Conservation (phyloP, 2,888 invertebrate genomes). For the Lasioglossum vierecki region DNA sequence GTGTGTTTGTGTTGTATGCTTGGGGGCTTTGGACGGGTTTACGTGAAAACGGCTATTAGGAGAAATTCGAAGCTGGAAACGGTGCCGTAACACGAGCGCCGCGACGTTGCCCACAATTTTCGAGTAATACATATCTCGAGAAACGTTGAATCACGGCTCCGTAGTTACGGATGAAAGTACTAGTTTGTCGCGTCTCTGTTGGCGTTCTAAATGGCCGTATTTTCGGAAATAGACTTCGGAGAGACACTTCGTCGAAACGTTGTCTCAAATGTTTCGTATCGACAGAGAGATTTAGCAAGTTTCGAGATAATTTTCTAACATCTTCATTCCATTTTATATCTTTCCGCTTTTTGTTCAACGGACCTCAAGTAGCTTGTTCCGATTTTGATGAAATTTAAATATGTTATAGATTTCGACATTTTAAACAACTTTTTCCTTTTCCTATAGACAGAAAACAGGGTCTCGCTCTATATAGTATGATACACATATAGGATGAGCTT, state of each 20-base stretch:
- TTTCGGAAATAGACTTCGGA: neutral
- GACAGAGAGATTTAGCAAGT: neutral
- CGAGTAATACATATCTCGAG: neutral
- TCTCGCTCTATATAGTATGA: too few relatives aligned
- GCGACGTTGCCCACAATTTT: constrained; percentile 3
- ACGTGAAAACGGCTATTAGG: constrained; percentile 34
- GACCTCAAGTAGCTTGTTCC: neutral
- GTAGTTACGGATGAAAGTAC: neutral
- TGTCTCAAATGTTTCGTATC: neutral
- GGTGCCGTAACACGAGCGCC: neutral
- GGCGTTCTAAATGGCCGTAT: neutral
- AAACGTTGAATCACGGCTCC: neutral
- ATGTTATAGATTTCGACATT: too few relatives aligned
- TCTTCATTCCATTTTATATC: too few relatives aligned
- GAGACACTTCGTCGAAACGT: neutral
- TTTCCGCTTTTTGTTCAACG: neutral
- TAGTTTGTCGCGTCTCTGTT: neutral
- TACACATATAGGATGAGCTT: too few relatives aligned
- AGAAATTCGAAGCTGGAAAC: constrained; percentile 1
- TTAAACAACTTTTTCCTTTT: too few relatives aligned
- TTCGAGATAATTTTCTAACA: neutral
- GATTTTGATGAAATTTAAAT: too few relatives aligned
- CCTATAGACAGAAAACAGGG: too few relatives aligned
- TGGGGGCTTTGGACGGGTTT: constrained; percentile 8
- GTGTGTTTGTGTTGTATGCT: neutral